These are phyloP conservation scores for Drosophila azteca DNA, from an alignment of 1,140 invertebrate species.

Conservation along the genomic window DNA sequence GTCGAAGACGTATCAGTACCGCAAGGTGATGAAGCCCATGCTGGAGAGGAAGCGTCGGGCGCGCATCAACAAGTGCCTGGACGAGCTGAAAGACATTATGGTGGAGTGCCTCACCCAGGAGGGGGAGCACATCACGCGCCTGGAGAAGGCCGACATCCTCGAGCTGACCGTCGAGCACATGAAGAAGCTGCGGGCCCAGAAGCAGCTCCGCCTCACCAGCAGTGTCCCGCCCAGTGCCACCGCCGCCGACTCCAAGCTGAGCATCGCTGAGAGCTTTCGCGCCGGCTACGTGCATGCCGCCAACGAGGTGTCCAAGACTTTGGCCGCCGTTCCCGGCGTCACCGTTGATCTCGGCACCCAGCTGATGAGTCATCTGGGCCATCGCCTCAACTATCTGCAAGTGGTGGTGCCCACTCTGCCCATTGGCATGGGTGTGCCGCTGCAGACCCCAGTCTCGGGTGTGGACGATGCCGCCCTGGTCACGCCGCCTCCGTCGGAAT, in stretches of 20 bases:
- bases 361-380: constrained; percentile 93
- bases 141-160: constrained; percentile 96
- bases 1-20: constrained; percentile 87
- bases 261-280: constrained; percentile 88
- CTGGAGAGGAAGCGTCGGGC: constrained; percentile 94
- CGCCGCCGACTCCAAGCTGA: constrained; percentile 76
- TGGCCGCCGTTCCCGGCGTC: constrained; percentile 92
- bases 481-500: constrained; percentile 80
- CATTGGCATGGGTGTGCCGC: constrained; percentile 66
- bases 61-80: constrained; percentile 93
- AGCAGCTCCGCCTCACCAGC: constrained; percentile 84
- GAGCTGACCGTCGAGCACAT: constrained; percentile 95
- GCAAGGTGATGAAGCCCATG: constrained; percentile 90
- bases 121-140: constrained; percentile 91
- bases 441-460: constrained; percentile 18
- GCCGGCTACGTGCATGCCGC: constrained; percentile 93
- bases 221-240: constrained; percentile 1
- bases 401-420: constrained; percentile 77
- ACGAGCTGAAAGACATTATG: constrained; percentile 94
- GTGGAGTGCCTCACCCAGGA: constrained; percentile 85
- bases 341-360: constrained; percentile 94
- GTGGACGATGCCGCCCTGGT: constrained; percentile 56
- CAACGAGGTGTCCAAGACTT: constrained; percentile 89
- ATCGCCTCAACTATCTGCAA: constrained; percentile 88
- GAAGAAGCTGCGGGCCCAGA: constrained; percentile 88